These are phyloP conservation scores for Andrena chrysosceles DNA, from an alignment of 2,888 invertebrate species.

Conservation along the genomic window DNA sequence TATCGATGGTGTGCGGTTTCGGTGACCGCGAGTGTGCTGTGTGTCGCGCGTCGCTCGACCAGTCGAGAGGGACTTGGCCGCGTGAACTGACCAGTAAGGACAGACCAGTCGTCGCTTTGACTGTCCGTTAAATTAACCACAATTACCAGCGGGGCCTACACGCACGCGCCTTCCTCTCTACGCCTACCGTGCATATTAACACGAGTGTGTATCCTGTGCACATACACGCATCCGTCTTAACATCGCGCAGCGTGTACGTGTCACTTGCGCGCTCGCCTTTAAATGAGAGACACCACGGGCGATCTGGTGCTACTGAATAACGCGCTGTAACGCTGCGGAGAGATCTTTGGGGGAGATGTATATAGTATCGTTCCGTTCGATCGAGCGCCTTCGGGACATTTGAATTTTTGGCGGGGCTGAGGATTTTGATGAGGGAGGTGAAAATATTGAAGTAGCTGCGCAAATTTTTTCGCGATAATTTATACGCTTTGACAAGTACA, in stretches of 20 bases:
- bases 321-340: background rate
- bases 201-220: slow-evolving; percentile 15
- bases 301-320: slow-evolving; percentile 12
- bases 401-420: too few species aligned
- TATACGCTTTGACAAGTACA: background rate
- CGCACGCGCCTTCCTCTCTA: slow-evolving; percentile 52
- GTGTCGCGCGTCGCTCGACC: slow-evolving; percentile 21
- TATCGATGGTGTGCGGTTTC: slow-evolving; percentile 30
- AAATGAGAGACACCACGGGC: background rate
- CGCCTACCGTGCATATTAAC: slow-evolving; percentile 31
- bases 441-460: too few species aligned
- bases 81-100: slow-evolving; percentile 70
- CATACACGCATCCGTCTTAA: slow-evolving; percentile 47
- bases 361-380: background rate
- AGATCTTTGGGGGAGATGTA: background rate
- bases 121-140: slow-evolving; percentile 81
- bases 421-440: too few species aligned
- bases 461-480: background rate
- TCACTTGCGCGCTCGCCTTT: slow-evolving; percentile 34
- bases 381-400: too few species aligned
- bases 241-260: slow-evolving; percentile 29
- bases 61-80: slow-evolving; percentile 51
- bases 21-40: slow-evolving; percentile 12
- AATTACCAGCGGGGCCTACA: slow-evolving; percentile 77
- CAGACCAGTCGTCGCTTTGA: slow-evolving; percentile 67